phyloP scores from a whole-genome alignment of 2,888 invertebrate species.

The Acronicta aceris region DNA sequence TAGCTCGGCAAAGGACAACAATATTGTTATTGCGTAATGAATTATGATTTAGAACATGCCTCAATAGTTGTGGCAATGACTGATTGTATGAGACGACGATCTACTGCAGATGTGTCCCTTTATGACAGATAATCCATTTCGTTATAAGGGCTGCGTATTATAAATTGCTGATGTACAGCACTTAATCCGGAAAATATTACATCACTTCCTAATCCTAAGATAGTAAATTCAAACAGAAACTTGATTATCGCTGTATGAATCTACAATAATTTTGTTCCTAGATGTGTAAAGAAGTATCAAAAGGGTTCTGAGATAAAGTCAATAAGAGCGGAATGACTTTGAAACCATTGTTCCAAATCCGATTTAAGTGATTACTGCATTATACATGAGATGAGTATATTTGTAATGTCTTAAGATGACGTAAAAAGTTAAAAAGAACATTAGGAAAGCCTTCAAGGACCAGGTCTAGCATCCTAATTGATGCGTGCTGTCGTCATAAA shows the following conservation, averaged over 20 bases:
- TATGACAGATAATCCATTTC: conserved; percentile 17
- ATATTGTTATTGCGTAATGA: conserved; percentile 18
- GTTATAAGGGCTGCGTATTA: conserved; percentile 5
- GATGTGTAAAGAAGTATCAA: background rate
- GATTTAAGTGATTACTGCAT: conserved; percentile 18
- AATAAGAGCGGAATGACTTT: background rate
- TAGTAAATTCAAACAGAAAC: background rate
- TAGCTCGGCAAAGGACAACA: conserved; percentile 12
- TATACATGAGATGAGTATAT: conserved; percentile 12
- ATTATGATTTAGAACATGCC: conserved; percentile 10
- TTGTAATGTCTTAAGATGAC: conserved; percentile 25
- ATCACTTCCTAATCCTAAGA: background rate
- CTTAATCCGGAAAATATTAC: background rate
- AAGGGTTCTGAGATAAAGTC: conserved; percentile 14
- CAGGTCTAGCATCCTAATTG: conserved; percentile 83
- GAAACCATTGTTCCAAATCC: conserved; percentile 16
- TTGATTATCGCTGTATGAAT: too few species aligned
- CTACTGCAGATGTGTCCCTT: conserved; percentile 37
- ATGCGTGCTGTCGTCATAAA: conserved; percentile 86
- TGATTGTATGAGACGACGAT: conserved; percentile 29
- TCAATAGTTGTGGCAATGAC: conserved; percentile 22
- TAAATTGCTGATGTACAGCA: conserved; percentile 2
- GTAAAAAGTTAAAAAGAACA: conserved; percentile 24
- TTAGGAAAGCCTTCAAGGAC: conserved; percentile 74
- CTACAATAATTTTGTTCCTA: background rate